These are phyloP conservation scores for Melipona bicolor DNA, from an alignment of 2,888 invertebrate genomes.

Conservation along the genomic window DNA sequence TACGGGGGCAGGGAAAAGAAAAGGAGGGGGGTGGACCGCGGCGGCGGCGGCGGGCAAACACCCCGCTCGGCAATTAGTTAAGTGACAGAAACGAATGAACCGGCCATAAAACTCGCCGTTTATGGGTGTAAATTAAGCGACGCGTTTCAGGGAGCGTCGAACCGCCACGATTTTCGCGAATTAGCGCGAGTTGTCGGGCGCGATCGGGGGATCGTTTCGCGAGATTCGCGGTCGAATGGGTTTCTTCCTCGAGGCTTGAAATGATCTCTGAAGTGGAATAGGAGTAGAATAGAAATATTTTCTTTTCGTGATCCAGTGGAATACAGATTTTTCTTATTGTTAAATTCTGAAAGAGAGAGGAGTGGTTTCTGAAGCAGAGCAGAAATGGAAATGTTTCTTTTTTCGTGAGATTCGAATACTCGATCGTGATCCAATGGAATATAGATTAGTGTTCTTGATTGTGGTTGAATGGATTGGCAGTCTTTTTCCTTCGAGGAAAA, in stretches of 20 bases:
- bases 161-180: background rate
- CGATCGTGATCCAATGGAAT: background rate
- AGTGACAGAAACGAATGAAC: slow-evolving; percentile 59
- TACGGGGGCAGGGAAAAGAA: slow-evolving; percentile 47
- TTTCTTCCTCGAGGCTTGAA: too few species aligned
- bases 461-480: too few species aligned
- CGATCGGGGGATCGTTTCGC: background rate
- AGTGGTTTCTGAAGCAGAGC: too few species aligned
- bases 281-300: too few species aligned
- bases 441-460: too few species aligned
- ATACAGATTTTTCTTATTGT: background rate
- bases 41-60: slow-evolving; percentile 40
- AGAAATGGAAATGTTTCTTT: too few species aligned
- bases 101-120: slow-evolving; percentile 56
- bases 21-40: slow-evolving; percentile 37
- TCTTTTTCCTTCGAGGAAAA: too few species aligned
- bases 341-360: too few species aligned
- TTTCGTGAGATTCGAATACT: background rate
- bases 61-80: slow-evolving; percentile 56
- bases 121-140: slow-evolving; percentile 59
- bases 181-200: background rate
- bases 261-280: too few species aligned
- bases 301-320: background rate
- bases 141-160: slow-evolving; percentile 46
- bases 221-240: background rate